A percentile compares a stretch with the other conserved stretches of the same genome.
phyloP scores from a whole-genome alignment of 2,888 invertebrate species.

The Cotesia congregata region DNA sequence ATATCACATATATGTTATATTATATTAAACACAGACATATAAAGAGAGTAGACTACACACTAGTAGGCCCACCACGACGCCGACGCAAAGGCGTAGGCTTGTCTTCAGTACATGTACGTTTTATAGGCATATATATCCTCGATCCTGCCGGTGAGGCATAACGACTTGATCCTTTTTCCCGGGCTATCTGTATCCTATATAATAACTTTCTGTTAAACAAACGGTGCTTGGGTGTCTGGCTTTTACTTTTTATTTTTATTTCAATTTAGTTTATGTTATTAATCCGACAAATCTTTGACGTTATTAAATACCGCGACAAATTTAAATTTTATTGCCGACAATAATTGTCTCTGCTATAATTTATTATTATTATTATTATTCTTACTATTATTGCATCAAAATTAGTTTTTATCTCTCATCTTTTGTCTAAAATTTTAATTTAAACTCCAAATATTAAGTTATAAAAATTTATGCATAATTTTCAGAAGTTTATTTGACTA shows the following conservation, averaged over 20 bases:
- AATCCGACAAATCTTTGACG: neutral
- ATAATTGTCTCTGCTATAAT: neutral
- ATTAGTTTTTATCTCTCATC: too few species aligned
- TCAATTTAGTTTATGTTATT: neutral
- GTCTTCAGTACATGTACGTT: neutral
- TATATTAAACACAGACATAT: neutral
- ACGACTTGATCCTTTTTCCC: slow-evolving; percentile 1
- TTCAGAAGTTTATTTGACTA: too few species aligned
- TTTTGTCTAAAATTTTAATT: too few species aligned
- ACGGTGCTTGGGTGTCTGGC: neutral
- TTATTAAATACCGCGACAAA: neutral
- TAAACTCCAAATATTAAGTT: too few species aligned
- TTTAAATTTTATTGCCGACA: neutral
- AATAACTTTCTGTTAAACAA: neutral
- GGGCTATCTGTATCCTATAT: neutral
- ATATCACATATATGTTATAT: neutral
- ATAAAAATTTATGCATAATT: too few species aligned
- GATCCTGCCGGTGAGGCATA: neutral
- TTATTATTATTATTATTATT: too few species aligned
- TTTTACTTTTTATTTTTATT: too few species aligned
- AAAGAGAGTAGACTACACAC: neutral
- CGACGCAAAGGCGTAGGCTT: slow-evolving; percentile 28
- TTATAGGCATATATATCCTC: neutral
- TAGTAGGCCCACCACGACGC: slow-evolving; percentile 24
- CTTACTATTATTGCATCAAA: too few species aligned